phyloP scores from a whole-genome alignment of 2,888 invertebrate species.

The Pammene fasciana region DNA sequence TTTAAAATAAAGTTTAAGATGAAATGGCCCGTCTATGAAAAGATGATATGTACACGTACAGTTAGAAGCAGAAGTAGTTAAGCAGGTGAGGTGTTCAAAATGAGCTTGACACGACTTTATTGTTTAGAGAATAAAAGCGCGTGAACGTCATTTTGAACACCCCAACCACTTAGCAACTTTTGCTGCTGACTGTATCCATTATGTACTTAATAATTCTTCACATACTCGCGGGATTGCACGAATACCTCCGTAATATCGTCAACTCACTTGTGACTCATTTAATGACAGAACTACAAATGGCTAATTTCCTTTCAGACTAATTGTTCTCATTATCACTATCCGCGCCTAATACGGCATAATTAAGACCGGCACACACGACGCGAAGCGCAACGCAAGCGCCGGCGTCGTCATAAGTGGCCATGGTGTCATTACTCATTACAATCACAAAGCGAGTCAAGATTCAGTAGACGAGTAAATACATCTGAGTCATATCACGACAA shows the following conservation, averaged over 20 bases:
- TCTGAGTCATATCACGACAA: background rate
- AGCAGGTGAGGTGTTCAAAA: no score
- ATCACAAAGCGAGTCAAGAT: background rate
- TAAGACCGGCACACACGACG: slow-evolving; percentile 14
- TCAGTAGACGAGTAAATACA: background rate
- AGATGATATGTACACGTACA: no score
- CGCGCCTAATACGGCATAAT: slow-evolving; percentile 16
- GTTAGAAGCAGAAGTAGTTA: no score
- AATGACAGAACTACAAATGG: slow-evolving; percentile 10
- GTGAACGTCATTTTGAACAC: no score
- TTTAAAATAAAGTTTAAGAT: no score
- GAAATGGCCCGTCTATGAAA: no score
- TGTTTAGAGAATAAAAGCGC: no score
- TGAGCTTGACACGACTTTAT: no score
- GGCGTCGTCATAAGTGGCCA: slow-evolving; percentile 8
- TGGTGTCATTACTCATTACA: background rate
- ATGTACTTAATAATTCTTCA: no score
- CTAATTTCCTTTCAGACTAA: slow-evolving; percentile 6
- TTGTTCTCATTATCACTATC: slow-evolving; percentile 8
- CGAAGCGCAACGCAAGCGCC: slow-evolving; percentile 23
- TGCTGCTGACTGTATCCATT: no score
- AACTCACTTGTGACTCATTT: slow-evolving; percentile 7
- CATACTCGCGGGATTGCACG: no score
- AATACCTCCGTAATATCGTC: background rate
- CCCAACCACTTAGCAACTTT: no score